A percentile compares a stretch with the other conserved stretches of the same genome.
These are phyloP conservation scores for Larimichthys polyactis DNA, from an alignment of 2,113 vertebrate genomes.

Conservation along the genomic window DNA sequence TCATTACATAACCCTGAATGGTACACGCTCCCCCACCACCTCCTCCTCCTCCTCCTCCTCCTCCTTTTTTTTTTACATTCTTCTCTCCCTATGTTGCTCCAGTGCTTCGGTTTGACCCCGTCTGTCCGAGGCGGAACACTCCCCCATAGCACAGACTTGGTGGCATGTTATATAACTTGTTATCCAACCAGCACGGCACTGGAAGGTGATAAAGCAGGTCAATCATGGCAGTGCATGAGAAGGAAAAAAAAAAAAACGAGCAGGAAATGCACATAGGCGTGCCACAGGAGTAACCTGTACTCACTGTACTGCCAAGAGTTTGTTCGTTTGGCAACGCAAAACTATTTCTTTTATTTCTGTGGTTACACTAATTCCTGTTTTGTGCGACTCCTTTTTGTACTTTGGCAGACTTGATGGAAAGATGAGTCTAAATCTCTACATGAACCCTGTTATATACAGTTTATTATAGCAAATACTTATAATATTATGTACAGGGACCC, in stretches of 20 bases:
- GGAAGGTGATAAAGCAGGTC: constrained; percentile 68
- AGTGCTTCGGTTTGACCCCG: constrained; percentile 64
- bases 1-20: constrained; percentile 14
- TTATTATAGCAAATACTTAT: no score
- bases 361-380: neutral
- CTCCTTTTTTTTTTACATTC: neutral
- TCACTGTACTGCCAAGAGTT: neutral
- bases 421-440: neutral
- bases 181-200: constrained; percentile 64
- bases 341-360: neutral
- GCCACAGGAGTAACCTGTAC: constrained; percentile 18
- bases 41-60: no score
- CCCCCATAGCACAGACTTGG: constrained; percentile 44
- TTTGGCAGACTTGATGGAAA: neutral
- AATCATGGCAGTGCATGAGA: constrained; percentile 1
- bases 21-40: no score
- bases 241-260: neutral
- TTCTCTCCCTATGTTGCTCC: constrained; percentile 30
- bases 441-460: no score
- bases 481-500: no score
- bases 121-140: constrained; percentile 36
- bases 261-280: constrained; percentile 17
- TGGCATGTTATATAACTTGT: constrained; percentile 73
- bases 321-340: constrained; percentile 9
- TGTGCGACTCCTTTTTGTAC: neutral